Conservation (phyloP, 1,140 invertebrate species). For the Drosophila serrata region DNA sequence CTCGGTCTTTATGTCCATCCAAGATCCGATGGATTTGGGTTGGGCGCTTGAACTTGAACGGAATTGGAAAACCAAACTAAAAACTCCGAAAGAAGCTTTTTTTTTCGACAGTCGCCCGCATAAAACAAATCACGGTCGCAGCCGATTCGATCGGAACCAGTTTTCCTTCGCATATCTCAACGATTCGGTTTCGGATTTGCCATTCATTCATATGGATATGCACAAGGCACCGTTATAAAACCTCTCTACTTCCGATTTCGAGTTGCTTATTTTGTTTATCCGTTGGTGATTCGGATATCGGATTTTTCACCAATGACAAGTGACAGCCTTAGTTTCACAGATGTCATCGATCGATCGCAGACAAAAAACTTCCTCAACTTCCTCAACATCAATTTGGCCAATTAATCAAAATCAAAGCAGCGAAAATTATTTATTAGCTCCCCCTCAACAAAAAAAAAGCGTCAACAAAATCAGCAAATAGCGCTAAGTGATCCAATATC, state of each 20-base stretch:
- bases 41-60: constrained; percentile 78
- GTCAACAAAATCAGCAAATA: constrained; percentile 20
- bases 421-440: constrained; percentile 13
- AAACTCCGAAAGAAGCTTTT: constrained; percentile 46
- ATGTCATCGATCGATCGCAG: constrained; percentile 13
- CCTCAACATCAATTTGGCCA: constrained; percentile 16
- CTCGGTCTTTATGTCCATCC: constrained; percentile 40
- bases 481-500: constrained; percentile 21
- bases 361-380: constrained; percentile 32
- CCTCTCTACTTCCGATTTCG: constrained; percentile 61
- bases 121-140: constrained; percentile 43
- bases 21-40: constrained; percentile 55
- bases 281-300: constrained; percentile 16
- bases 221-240: constrained; percentile 68
- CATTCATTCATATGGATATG: constrained; percentile 50
- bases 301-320: constrained; percentile 49
- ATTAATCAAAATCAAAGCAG: constrained; percentile 30
- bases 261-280: constrained; percentile 36
- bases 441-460: neutral
- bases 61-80: constrained; percentile 62
- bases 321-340: constrained; percentile 43
- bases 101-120: constrained; percentile 67
- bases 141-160: constrained; percentile 50
- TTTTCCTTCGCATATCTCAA: constrained; percentile 62
- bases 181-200: constrained; percentile 35